Evolutionary conservation across 2,888 invertebrate species (phyloP).

Genomic region (Meliscaeva auricollis): DNA sequence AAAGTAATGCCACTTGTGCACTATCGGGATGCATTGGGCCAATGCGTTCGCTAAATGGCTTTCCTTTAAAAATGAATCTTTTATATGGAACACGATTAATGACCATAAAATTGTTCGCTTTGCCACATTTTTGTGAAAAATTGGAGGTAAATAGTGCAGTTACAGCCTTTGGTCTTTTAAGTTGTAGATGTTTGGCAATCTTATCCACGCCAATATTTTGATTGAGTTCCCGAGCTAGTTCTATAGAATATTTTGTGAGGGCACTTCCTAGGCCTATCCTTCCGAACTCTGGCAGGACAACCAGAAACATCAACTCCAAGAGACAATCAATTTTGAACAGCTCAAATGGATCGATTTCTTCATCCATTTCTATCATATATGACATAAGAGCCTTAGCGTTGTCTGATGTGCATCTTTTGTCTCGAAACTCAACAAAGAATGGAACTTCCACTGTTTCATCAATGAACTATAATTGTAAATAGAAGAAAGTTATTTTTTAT

Average conservation of each 20-base stretch:
- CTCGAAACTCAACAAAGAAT: constrained; percentile 81
- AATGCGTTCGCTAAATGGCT: constrained; percentile 86
- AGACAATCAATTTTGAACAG: constrained; percentile 87
- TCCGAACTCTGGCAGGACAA: constrained; percentile 85
- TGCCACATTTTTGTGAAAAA: constrained; percentile 86
- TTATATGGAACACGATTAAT: constrained; percentile 85
- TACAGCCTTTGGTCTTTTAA: constrained; percentile 82
- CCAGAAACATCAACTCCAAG: constrained; percentile 89
- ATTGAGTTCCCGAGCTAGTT: constrained; percentile 85
- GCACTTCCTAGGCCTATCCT: constrained; percentile 85
- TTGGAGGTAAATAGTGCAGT: constrained; percentile 87
- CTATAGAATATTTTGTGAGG: constrained; percentile 85
- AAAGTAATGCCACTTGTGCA: constrained; percentile 75
- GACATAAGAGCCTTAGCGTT: constrained; percentile 86
- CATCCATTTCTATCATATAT: constrained; percentile 88
- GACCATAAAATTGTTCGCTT: constrained; percentile 85
- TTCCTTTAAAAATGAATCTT: constrained; percentile 86
- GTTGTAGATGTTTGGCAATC: constrained; percentile 78
- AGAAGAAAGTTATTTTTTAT: not conserved
- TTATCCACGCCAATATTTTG: constrained; percentile 84
- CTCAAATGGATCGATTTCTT: constrained; percentile 86
- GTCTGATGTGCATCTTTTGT: constrained; percentile 85
- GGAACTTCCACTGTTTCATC: constrained; percentile 79
- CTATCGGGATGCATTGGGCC: constrained; percentile 80
- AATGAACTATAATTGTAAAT: constrained; percentile 77